Base-by-base conservation (phyloP, 1,140 invertebrate species). In the Acromyrmex charruanus region DNA sequence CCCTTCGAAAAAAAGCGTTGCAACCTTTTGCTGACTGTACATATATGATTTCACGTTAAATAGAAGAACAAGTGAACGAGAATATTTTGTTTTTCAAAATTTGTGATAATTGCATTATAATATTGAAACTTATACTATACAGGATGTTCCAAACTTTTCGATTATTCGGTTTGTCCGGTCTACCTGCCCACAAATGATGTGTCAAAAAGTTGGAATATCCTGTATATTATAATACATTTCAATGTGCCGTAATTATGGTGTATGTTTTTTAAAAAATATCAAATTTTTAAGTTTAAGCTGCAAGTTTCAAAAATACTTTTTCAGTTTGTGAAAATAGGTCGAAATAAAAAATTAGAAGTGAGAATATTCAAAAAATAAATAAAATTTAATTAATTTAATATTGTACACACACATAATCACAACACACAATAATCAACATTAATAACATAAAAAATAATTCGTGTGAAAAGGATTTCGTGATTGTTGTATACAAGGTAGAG, bases 211-310 rank as follows among this genome's bases (percentile, higher is more conserved):
- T 35, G 5, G 31, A 35, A 9, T 1, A 1, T 5, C 6, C 10
- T 39, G 39, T n/a, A 68, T 68, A 68, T 68, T 21, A 35, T 66
- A 66, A 4, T 63, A 65, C n/a, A 18, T 68, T 68, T 68, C 10
- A 39, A 66, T 10, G 3, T 9, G 35, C 7, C 9, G 7, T 12
- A 66, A 68, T 68, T 1, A 31, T 66, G 14, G 3, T 25, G 3
- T 21, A 21, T 68, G 10, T 39, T 39, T 21, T 39, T 5, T 4
- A 68, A 68, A 4, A 53, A 53, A 39, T 39, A 39, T 39, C 0
- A 9, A 66, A 66, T 0, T 35, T 66, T 68, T 21, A 21, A 68
- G 3, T 14, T 68, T 68, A 35, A 16, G 0, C 16, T 18, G 18
- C 16, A 35, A 35, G 0, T 66, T 66, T 39, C n/a, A 44, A 39